These are phyloP conservation scores for Chaetura pelagica DNA, from an alignment of 2,113 vertebrate genomes.

Conservation along the genomic window DNA sequence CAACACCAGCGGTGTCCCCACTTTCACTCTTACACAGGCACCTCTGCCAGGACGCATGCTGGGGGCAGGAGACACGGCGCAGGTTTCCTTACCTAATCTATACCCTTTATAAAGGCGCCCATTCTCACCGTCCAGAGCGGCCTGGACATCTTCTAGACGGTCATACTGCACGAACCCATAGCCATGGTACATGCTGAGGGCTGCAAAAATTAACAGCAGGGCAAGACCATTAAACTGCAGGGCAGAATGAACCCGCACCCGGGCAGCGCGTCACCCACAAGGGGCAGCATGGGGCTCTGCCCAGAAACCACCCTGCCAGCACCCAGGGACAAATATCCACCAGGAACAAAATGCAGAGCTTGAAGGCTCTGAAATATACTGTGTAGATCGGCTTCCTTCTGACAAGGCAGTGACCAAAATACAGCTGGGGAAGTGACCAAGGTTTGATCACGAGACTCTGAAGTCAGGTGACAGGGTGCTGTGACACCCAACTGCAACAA, in stretches of 20 bases:
- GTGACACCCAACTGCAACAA: not conserved
- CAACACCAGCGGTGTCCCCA: not conserved
- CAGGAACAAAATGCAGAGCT: not conserved
- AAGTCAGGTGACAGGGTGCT: not conserved
- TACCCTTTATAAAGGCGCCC: constrained; percentile 89
- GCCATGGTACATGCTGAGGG: constrained; percentile 88
- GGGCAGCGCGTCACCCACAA: not conserved
- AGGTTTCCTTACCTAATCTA: constrained; percentile 88
- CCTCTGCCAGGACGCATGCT: constrained; percentile 10
- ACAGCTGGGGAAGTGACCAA: not conserved
- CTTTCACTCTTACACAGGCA: too few relatives aligned
- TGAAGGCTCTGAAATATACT: not conserved
- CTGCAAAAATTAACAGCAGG: constrained; percentile 84
- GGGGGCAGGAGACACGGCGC: constrained; percentile 44
- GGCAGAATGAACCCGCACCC: constrained; percentile 1
- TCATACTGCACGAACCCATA: constrained; percentile 92
- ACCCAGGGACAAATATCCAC: constrained; percentile 14
- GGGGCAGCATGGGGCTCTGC: not conserved
- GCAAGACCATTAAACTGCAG: constrained; percentile 27
- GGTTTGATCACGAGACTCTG: not conserved
- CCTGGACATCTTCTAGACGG: constrained; percentile 87
- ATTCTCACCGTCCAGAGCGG: constrained; percentile 87
- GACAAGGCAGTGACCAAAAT: constrained; percentile 32
- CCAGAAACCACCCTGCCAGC: not conserved
- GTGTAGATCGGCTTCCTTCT: not conserved